phyloP scores from a whole-genome alignment of 1,140 invertebrate species.

The Drosophila bipectinata region DNA sequence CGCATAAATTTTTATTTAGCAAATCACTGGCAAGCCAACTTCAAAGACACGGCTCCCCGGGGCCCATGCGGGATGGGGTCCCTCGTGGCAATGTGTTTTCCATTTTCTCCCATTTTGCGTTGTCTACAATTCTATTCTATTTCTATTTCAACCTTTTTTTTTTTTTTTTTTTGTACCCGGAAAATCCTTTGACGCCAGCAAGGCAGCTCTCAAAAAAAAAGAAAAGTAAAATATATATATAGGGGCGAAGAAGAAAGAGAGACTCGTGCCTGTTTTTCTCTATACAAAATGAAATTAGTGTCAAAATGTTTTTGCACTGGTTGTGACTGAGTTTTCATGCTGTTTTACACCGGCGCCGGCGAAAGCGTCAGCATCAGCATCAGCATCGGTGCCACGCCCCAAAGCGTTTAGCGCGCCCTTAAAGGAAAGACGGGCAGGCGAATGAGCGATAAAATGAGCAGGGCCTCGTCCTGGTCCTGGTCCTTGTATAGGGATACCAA shows the following conservation, averaged over 20 bases:
- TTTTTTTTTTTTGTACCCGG: constrained; percentile 40
- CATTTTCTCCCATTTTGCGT: constrained; percentile 60
- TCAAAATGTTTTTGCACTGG: constrained; percentile 79
- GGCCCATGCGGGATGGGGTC: constrained; percentile 15
- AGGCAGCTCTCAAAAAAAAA: constrained; percentile 36
- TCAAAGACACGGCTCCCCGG: constrained; percentile 63
- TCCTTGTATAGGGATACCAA: constrained; percentile 13
- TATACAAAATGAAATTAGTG: constrained; percentile 82
- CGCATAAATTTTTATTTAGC: constrained; percentile 66
- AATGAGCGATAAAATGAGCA: constrained; percentile 77
- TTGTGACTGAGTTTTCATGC: constrained; percentile 80
- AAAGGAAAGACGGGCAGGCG: constrained; percentile 50
- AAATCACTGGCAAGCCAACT: constrained; percentile 62
- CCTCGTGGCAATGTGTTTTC: constrained; percentile 70
- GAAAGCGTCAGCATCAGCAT: constrained; percentile 37
- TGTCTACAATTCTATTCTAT: constrained; percentile 77
- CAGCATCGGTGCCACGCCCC: constrained; percentile 62
- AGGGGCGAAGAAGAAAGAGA: constrained; percentile 17
- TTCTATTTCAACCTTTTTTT: constrained; percentile 78
- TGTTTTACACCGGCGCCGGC: constrained; percentile 74
- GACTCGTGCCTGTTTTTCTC: constrained; percentile 69
- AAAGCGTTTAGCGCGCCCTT: constrained; percentile 76
- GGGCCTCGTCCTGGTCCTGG: constrained; percentile 14
- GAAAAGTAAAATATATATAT: constrained; percentile 14
- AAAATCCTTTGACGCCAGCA: constrained; percentile 76